Conservation (phyloP, 2,797 vertebrate genomes). For the Hapalemur alaotrensis region DNA sequence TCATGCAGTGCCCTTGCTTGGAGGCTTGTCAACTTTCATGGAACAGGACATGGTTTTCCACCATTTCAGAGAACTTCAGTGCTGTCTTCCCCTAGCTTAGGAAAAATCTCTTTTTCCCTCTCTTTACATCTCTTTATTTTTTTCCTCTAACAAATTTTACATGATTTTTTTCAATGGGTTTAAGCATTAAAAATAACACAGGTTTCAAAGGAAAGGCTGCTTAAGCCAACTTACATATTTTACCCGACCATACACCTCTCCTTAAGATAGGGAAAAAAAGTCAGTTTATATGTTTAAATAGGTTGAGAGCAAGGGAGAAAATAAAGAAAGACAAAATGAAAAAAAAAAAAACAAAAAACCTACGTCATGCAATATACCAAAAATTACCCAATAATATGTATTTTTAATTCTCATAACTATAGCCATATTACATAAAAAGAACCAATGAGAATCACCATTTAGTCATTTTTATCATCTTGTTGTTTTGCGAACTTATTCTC, state of each 20-base stretch:
- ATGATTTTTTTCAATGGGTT: background rate
- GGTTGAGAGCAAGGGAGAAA: background rate
- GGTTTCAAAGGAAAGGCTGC: background rate
- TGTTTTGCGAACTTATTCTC: background rate
- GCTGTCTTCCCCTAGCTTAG: rapidly evolving
- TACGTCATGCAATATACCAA: background rate
- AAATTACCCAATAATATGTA: background rate
- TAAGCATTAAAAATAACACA: background rate
- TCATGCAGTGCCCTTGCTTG: background rate
- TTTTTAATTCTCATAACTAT: background rate
- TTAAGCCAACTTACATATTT: background rate
- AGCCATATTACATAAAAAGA: background rate
- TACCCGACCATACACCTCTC: background rate
- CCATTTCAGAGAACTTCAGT: rapidly evolving
- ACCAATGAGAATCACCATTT: background rate
- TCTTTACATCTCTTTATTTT: background rate
- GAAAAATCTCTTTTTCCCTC: background rate
- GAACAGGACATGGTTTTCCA: rapidly evolving
- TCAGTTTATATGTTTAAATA: background rate
- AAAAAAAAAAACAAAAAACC: too few relatives aligned
- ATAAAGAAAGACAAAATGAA: background rate
- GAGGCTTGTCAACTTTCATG: background rate
- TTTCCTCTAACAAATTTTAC: background rate
- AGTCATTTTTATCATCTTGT: background rate
- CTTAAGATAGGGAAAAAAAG: background rate